Percentiles rank a stretch among this genome's conserved stretches.
Evolutionary conservation across 1,140 invertebrate genomes (phyloP).

Genomic region (roundworm (Caenorhabditis elegans)): DNA sequence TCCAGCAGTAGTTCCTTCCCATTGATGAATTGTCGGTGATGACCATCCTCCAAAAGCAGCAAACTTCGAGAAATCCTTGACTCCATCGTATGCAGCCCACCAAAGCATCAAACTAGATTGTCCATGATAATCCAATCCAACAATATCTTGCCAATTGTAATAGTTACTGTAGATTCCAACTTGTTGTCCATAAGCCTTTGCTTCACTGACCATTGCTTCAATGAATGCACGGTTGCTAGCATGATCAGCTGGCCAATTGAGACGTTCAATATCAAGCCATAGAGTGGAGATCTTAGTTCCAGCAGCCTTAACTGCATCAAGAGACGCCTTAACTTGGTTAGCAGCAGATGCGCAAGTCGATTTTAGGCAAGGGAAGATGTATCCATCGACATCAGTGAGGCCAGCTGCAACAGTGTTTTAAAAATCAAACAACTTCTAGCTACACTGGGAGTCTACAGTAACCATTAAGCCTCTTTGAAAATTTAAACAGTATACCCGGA

Average conservation of each 20-base stretch:
- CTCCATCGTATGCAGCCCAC: slow-evolving; percentile 46
- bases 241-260: slow-evolving; percentile 50
- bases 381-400: slow-evolving; percentile 47
- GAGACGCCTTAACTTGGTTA: slow-evolving; percentile 44
- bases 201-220: slow-evolving; percentile 34
- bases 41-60: slow-evolving; percentile 46
- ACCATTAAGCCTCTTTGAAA: too few species aligned
- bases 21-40: slow-evolving; percentile 45
- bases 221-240: slow-evolving; percentile 42
- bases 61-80: slow-evolving; percentile 35
- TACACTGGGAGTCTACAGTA: too few species aligned
- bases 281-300: slow-evolving; percentile 54
- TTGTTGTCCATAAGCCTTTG: slow-evolving; percentile 32
- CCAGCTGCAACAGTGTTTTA: too few species aligned
- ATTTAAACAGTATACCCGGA: too few species aligned
- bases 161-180: slow-evolving; percentile 41
- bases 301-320: slow-evolving; percentile 42
- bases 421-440: too few species aligned
- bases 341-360: slow-evolving; percentile 40
- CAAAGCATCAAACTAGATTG: slow-evolving; percentile 45
- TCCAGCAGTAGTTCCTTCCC: slow-evolving; percentile 10
- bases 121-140: slow-evolving; percentile 37
- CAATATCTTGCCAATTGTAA: too few species aligned
- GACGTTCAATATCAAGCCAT: slow-evolving; percentile 53
- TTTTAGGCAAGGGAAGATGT: slow-evolving; percentile 52